phyloP scores from a whole-genome alignment of 2,113 vertebrate genomes.

The Polypterus bichir region DNA sequence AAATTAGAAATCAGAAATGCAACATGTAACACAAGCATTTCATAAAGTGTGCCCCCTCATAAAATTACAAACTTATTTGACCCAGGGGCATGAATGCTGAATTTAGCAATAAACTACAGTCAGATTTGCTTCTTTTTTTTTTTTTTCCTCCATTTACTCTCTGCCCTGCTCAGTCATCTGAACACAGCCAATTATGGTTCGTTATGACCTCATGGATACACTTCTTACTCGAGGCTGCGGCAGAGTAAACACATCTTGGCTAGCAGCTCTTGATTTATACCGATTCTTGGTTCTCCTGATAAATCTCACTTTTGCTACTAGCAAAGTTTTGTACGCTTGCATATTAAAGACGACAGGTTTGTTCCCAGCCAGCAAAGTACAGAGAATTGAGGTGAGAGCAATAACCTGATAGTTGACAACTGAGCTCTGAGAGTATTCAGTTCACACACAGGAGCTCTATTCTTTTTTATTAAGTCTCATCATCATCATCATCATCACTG shows the following conservation, averaged over 20 bases:
- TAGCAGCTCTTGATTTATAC: not conserved
- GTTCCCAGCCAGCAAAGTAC: too few relatives aligned
- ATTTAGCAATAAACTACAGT: not conserved
- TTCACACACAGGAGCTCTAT: too few relatives aligned
- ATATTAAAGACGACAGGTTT: too few relatives aligned
- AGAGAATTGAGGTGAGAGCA: too few relatives aligned
- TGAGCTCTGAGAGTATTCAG: too few relatives aligned
- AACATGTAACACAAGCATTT: too few relatives aligned
- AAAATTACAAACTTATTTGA: not conserved
- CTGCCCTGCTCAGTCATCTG: not conserved
- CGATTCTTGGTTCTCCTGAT: not conserved
- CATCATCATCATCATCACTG: too few relatives aligned
- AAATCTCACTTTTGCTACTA: too few relatives aligned
- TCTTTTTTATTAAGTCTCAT: too few relatives aligned
- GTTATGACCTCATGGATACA: not conserved
- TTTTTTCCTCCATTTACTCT: not conserved
- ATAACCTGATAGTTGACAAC: too few relatives aligned
- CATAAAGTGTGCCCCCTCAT: not conserved
- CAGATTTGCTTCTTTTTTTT: not conserved
- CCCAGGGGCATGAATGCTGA: not conserved
- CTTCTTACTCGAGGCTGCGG: not conserved
- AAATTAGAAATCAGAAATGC: too few relatives aligned
- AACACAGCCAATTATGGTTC: not conserved
- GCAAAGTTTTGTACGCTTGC: too few relatives aligned
- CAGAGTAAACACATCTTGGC: not conserved